These are phyloP conservation scores for Tringa solitaria DNA, from an alignment of 2,113 vertebrate genomes.

Conservation along the genomic window DNA sequence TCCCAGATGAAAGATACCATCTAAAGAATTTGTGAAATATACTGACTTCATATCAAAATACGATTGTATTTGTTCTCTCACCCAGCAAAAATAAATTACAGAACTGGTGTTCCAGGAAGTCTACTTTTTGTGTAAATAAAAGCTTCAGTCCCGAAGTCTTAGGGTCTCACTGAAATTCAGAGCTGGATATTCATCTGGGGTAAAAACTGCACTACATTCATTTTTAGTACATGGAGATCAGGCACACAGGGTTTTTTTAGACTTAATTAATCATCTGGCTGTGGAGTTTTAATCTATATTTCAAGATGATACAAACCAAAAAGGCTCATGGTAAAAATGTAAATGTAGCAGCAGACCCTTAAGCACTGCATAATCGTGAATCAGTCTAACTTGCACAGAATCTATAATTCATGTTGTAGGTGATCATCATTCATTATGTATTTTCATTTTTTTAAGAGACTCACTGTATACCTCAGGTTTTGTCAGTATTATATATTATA, in stretches of 20 bases:
- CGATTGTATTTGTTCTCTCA: not conserved
- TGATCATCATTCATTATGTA: conserved; percentile 32
- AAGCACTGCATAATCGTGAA: conserved; percentile 30
- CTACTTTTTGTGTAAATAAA: not conserved
- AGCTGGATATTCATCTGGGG: not conserved
- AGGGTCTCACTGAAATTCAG: not conserved
- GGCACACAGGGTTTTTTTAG: not conserved
- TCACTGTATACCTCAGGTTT: not conserved
- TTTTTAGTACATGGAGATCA: not conserved
- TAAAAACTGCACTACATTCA: not conserved
- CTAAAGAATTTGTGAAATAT: not conserved
- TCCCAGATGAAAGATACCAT: not conserved
- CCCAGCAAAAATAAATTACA: not conserved
- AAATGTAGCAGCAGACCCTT: conserved; percentile 30
- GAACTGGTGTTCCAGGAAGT: not conserved
- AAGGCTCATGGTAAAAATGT: conserved; percentile 37
- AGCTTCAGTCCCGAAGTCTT: not conserved
- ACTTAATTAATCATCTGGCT: conserved; percentile 40
- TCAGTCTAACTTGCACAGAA: conserved; percentile 2
- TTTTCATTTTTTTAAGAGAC: not conserved
- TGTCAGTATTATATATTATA: not conserved
- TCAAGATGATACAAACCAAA: conserved; percentile 45
- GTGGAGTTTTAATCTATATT: conserved; percentile 53
- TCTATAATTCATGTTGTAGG: conserved; percentile 29
- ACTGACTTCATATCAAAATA: not conserved